Evolutionary conservation across 2,797 vertebrate genomes (phyloP).

Genomic region (Microcaecilia unicolor): DNA sequence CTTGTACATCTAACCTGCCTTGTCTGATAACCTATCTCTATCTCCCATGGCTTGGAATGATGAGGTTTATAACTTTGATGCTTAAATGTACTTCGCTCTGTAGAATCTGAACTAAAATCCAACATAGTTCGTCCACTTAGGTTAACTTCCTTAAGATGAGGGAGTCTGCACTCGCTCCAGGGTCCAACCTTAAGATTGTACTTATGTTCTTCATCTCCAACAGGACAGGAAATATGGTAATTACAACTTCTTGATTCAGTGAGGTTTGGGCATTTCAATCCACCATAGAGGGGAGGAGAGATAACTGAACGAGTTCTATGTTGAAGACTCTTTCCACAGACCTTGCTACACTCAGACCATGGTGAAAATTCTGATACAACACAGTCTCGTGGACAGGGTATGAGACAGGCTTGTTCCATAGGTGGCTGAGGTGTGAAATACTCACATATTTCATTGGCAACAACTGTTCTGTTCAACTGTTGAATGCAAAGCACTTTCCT

Average conservation of each 20-base stretch:
- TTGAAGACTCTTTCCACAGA: conserved; percentile 62
- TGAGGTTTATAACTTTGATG: conserved; percentile 32
- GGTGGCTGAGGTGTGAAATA: conserved; percentile 74
- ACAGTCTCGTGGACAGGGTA: conserved; percentile 88
- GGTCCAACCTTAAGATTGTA: conserved; percentile 84
- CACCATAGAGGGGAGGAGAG: conserved; percentile 79
- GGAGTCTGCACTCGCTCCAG: conserved; percentile 75
- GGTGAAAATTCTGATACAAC: conserved; percentile 77
- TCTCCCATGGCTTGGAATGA: conserved; percentile 42
- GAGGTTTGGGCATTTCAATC: conserved; percentile 73
- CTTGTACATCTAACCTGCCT: conserved; percentile 76
- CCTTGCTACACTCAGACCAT: conserved; percentile 75
- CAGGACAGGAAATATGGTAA: conserved; percentile 46
- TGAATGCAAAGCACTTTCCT: conserved; percentile 73
- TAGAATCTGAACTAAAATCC: conserved; percentile 58
- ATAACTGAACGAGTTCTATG: conserved; percentile 71
- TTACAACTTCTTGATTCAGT: conserved; percentile 73
- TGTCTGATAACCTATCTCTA: conserved; percentile 82
- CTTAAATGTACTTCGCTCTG: conserved; percentile 52
- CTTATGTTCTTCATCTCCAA: conserved; percentile 63
- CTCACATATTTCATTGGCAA: conserved; percentile 74
- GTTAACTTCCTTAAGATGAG: conserved; percentile 58
- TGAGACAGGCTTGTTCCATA: conserved; percentile 81
- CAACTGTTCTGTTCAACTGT: conserved; percentile 67
- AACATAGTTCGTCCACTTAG: conserved; percentile 52